Conservation (phyloP, 2,113 vertebrate genomes). For the Pipra filicauda region DNA sequence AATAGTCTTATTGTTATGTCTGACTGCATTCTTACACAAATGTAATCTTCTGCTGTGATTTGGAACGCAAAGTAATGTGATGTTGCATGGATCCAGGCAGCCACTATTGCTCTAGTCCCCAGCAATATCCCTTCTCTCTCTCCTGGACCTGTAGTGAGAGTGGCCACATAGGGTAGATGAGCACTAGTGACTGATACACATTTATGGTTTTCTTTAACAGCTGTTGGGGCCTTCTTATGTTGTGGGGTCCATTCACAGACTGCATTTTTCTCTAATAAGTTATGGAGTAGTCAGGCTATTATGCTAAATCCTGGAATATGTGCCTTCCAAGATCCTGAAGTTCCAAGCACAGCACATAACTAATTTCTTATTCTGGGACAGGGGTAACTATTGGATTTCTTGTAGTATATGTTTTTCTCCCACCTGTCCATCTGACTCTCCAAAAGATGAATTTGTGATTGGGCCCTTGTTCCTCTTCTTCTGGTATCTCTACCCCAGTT, state of each 20-base stretch:
- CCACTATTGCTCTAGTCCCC: background rate
- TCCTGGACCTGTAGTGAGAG: background rate
- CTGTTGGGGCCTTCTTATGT: background rate
- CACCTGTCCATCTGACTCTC: background rate
- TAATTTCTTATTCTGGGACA: background rate
- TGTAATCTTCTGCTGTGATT: background rate
- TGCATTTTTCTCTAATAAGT: background rate
- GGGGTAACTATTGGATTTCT: background rate
- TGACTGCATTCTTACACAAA: background rate
- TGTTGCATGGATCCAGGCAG: background rate
- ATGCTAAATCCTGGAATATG: background rate
- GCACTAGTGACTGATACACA: background rate
- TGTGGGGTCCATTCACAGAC: background rate
- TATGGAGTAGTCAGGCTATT: background rate
- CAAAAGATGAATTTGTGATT: background rate
- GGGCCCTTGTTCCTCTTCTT: background rate
- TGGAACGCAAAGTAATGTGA: background rate
- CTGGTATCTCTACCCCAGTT: background rate
- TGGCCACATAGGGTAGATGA: rapidly evolving
- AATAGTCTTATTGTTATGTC: background rate
- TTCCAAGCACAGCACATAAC: background rate
- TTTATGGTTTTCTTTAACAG: background rate
- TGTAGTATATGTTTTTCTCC: background rate
- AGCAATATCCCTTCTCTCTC: background rate
- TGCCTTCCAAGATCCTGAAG: background rate